These are phyloP conservation scores for Florisuga fusca DNA, from an alignment of 2,797 vertebrate genomes.

Conservation along the genomic window DNA sequence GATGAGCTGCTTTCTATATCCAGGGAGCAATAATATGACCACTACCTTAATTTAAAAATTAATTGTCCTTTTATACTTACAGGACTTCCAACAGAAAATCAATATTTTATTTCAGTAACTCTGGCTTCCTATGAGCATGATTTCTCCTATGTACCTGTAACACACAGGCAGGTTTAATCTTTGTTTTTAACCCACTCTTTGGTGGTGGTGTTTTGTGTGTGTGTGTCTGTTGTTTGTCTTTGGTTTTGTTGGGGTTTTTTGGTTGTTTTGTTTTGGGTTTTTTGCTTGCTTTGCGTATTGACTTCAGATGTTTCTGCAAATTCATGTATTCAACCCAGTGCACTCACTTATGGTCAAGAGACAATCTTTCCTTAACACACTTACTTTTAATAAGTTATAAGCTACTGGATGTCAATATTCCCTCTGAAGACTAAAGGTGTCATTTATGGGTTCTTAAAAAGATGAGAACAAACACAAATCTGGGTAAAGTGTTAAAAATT, in stretches of 20 bases:
- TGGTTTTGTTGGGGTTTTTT: no score
- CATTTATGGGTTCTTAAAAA: conserved; percentile 14
- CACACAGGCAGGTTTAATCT: not conserved
- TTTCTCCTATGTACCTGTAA: not conserved
- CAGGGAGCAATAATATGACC: conserved; percentile 4
- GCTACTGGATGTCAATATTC: not conserved
- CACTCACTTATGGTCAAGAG: not conserved
- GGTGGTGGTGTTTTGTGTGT: not conserved
- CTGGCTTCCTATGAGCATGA: not conserved
- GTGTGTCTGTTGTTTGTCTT: no score
- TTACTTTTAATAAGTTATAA: conserved; percentile 9
- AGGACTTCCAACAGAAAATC: conserved; percentile 42
- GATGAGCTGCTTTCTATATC: not conserved
- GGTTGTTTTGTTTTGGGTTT: no score
- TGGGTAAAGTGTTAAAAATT: not conserved
- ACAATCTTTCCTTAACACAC: not conserved
- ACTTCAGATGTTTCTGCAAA: conserved; percentile 3
- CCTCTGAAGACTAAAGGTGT: conserved; percentile 11
- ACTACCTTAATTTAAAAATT: conserved; percentile 16
- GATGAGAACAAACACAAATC: not conserved
- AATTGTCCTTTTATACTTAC: conserved; percentile 47
- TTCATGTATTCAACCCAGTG: not conserved
- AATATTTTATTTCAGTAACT: conserved; percentile 21
- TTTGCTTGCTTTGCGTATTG: not conserved
- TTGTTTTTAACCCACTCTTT: not conserved